Evolutionary conservation across 2,888 invertebrate species (phyloP), one percentile per base, ranked within the genome.

Genomic region (Tridacna crocea): DNA sequence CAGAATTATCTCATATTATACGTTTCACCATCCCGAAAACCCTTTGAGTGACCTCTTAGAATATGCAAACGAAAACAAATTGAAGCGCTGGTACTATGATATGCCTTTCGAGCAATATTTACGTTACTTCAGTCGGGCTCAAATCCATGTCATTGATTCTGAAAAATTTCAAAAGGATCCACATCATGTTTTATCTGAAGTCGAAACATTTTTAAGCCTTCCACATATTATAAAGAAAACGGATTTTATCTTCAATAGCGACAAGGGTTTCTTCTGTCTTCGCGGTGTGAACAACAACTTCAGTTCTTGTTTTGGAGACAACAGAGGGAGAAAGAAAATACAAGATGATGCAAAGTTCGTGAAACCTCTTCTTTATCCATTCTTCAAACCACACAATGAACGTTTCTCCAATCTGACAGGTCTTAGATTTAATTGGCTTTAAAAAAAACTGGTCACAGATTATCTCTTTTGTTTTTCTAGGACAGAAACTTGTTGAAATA

Each of bases 221-320:
- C 78, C 87, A 6, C 88, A 88, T 72, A 72, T 80, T 36, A 86
- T 93, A 27, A 75, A 84, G n/a, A 78, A 88, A n/a, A 97, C 97
- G 94, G 97, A 98, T 95, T 98, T 99, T 95, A 98, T 98, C 95
- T 99, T 98, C 95, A 99, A 99, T 95, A 97, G 97, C 95, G 98
- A 98, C 24, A 98, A 98, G 95, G 98, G 99, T 78, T 98, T 99
- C 95, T 98, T 97, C 95, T 99, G 97, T 92, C 96, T 97, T 94
- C 24, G 51, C 2, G 55, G 92, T 89, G 95, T 97, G 92, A 36
- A 36, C 36, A 72, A 74, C 0, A 87, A 84, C 1, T 73, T 70
- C 12, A 24, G 4, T 13, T 47, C 97, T 94, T 98, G 98, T 94
- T 95, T 98, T 75, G 97, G 98, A 96, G 98, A 96, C 96, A 98